Evolutionary conservation across 2,113 vertebrate species (phyloP).

Genomic region (Chionodraco myersi): DNA sequence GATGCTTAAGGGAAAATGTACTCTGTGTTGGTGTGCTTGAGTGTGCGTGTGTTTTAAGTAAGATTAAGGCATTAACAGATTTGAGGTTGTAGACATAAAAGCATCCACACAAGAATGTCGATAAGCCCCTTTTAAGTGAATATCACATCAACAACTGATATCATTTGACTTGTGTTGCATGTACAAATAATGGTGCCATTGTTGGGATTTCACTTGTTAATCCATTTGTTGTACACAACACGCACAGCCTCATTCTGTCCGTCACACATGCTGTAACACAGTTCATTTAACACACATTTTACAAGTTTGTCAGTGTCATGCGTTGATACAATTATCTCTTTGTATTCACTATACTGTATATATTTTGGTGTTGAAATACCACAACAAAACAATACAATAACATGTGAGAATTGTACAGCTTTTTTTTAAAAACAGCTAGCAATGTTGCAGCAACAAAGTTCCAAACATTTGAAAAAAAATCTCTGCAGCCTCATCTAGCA

Average conservation of each 20-base stretch:
- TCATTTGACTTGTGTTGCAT: conserved; percentile 39
- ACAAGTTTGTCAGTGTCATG: background rate
- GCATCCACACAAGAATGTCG: conserved; percentile 37
- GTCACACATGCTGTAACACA: conserved; percentile 7
- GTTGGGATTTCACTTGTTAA: conserved; percentile 36
- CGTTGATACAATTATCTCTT: background rate
- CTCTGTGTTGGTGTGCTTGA: conserved; percentile 9
- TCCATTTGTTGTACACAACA: conserved; percentile 22
- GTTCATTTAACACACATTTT: background rate
- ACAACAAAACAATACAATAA: background rate
- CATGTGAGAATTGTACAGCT: background rate
- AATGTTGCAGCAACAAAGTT: background rate
- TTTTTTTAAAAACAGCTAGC: background rate
- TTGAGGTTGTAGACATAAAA: conserved; percentile 51
- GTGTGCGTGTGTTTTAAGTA: conserved; percentile 50
- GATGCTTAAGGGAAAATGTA: conserved; percentile 56
- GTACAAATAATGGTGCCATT: conserved; percentile 29
- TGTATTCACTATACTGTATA: background rate
- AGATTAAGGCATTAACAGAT: conserved; percentile 68
- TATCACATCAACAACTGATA: conserved; percentile 26
- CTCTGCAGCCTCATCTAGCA: conserved; percentile 55
- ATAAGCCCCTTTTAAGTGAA: conserved; percentile 21
- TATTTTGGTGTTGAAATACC: background rate
- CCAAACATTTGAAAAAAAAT: background rate
- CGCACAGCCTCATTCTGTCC: conserved; percentile 32